A percentile compares a stretch with the other conserved stretches of the same genome.
phyloP scores from a whole-genome alignment of 2,797 vertebrate species.

The Enteromius anoplus region DNA sequence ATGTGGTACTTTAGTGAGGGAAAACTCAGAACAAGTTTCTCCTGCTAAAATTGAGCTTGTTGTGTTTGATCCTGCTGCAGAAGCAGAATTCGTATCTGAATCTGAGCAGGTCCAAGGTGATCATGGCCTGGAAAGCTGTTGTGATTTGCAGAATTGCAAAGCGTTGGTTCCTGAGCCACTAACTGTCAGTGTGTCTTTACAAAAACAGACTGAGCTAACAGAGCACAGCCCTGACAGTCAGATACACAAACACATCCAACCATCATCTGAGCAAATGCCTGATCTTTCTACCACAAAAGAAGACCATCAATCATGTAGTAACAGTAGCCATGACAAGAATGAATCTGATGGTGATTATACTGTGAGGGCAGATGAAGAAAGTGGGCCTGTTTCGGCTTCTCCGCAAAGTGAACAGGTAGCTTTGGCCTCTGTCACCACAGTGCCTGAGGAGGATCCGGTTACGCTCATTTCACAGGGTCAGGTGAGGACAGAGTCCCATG shows the following conservation, averaged over 20 bases:
- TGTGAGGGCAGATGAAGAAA: slow-evolving; percentile 20
- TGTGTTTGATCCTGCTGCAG: neutral
- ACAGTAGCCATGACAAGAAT: slow-evolving; percentile 2
- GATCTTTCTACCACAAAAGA: slow-evolving; percentile 14
- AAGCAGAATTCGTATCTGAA: slow-evolving; percentile 13
- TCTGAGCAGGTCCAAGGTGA: slow-evolving; percentile 6
- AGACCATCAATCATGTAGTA: neutral
- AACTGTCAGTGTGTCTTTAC: neutral
- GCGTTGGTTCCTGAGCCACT: neutral
- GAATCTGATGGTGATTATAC: slow-evolving; percentile 30
- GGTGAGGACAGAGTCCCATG: slow-evolving; percentile 42
- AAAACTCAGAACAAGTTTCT: slow-evolving; percentile 12
- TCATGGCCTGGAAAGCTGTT: neutral
- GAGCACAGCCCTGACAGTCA: slow-evolving; percentile 14
- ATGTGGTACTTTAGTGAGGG: neutral
- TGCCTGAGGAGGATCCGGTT: slow-evolving; percentile 32
- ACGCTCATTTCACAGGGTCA: slow-evolving; percentile 36
- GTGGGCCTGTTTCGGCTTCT: slow-evolving; percentile 26
- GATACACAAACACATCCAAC: slow-evolving; percentile 2
- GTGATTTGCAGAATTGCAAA: slow-evolving; percentile 3
- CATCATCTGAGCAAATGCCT: slow-evolving; percentile 11
- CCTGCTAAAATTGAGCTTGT: neutral
- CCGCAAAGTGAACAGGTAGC: slow-evolving; percentile 38
- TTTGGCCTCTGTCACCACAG: slow-evolving; percentile 36
- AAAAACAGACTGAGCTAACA: neutral